Evolutionary conservation across 2,797 vertebrate genomes (phyloP).

Genomic region (Hydrolagus colliei): DNA sequence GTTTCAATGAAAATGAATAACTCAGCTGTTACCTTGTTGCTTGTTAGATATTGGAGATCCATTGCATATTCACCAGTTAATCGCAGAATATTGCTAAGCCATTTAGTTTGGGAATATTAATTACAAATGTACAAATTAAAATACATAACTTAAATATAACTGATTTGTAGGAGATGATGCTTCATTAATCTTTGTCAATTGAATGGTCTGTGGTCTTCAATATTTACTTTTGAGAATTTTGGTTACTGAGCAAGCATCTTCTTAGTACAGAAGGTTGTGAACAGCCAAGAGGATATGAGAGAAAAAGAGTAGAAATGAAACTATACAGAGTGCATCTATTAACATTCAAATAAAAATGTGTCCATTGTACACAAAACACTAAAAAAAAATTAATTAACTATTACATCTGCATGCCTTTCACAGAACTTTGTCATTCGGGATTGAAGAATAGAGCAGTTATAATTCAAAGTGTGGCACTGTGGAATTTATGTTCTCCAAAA

Average conservation of each 20-base stretch:
- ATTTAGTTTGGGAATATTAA: constrained; percentile 4
- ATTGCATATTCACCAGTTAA: background rate
- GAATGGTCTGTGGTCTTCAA: no score
- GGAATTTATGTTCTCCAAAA: constrained; percentile 50
- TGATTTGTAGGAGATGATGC: no score
- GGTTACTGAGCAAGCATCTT: no score
- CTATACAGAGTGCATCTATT: no score
- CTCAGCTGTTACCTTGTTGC: background rate
- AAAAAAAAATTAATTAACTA: background rate
- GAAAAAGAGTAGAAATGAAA: no score
- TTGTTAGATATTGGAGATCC: background rate
- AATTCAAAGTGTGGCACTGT: background rate
- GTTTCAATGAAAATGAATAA: no score
- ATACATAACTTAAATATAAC: background rate
- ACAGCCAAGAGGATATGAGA: no score
- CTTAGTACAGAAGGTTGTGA: no score
- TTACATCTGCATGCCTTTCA: background rate
- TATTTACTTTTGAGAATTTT: no score
- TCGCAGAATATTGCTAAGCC: background rate
- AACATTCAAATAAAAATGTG: no score
- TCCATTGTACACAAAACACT: no score
- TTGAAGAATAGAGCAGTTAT: background rate
- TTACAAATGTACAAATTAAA: constrained; percentile 1
- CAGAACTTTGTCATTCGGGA: background rate
- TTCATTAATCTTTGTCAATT: no score